Conservation (phyloP, 2,797 vertebrate species). For the Syngnathus acus region DNA sequence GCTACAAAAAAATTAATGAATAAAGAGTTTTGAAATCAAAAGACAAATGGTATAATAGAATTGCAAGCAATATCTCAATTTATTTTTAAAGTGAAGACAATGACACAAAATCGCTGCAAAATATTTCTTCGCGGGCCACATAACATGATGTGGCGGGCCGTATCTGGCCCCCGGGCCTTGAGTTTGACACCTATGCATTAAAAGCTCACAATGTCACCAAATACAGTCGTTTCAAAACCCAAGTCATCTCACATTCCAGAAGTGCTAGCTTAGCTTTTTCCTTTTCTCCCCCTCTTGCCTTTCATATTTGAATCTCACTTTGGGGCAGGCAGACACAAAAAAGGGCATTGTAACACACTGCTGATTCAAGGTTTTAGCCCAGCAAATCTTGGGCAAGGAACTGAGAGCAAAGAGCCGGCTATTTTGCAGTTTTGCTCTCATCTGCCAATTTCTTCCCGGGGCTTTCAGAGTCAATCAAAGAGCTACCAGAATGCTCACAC, state of each 20-base stretch:
- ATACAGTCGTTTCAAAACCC: neutral
- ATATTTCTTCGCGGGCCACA: too few relatives aligned
- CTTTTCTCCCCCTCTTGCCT: conserved; percentile 1
- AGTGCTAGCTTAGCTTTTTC: conserved; percentile 13
- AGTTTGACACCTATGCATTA: too few relatives aligned
- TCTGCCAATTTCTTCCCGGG: conserved; percentile 67
- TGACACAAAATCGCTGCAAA: too few relatives aligned
- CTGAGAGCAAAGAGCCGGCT: conserved; percentile 63
- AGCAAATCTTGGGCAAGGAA: conserved; percentile 57
- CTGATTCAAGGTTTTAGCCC: conserved; percentile 66
- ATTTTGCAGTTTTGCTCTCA: conserved; percentile 68
- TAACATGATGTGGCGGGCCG: too few relatives aligned
- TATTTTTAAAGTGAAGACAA: too few relatives aligned
- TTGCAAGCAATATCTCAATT: too few relatives aligned
- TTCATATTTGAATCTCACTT: conserved; percentile 33
- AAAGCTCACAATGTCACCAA: neutral
- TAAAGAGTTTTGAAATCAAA: too few relatives aligned
- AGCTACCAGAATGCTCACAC: conserved; percentile 71
- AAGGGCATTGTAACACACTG: conserved; percentile 43
- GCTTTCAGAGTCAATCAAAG: conserved; percentile 73
- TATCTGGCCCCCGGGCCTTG: too few relatives aligned
- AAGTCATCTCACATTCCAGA: conserved; percentile 20
- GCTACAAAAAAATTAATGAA: too few relatives aligned
- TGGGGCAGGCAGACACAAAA: conserved; percentile 51
- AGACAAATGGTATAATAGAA: too few relatives aligned